Evolutionary conservation across 2,888 invertebrate species (phyloP).

Genomic region (Odiellus spinosus): DNA sequence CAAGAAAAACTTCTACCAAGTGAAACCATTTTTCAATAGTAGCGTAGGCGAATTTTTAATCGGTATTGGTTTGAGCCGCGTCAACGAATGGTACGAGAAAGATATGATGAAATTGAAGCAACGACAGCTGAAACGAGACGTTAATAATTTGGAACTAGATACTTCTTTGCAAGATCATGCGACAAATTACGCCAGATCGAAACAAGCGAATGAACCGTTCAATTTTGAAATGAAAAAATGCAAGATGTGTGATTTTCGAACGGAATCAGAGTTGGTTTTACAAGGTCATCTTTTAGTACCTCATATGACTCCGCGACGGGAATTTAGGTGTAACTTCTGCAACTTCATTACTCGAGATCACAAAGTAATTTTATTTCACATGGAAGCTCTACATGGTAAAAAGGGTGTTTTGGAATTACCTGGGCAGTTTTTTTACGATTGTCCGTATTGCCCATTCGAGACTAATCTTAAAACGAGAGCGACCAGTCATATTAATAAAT

Average conservation of each 20-base stretch:
- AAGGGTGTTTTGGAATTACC: slow-evolving; percentile 68
- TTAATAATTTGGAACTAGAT: slow-evolving; percentile 28
- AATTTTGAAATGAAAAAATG: slow-evolving; percentile 57
- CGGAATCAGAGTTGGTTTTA: slow-evolving; percentile 66
- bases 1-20: not conserved
- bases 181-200: slow-evolving; percentile 47
- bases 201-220: slow-evolving; percentile 68
- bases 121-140: slow-evolving; percentile 52
- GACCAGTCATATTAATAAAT: slow-evolving; percentile 69
- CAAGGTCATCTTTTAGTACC: slow-evolving; percentile 77
- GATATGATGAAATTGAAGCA: slow-evolving; percentile 75
- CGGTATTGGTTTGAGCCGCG: slow-evolving; percentile 75
- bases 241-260: slow-evolving; percentile 73
- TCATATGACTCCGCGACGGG: slow-evolving; percentile 49
- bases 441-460: slow-evolving; percentile 83
- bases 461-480: slow-evolving; percentile 82
- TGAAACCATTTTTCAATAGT: slow-evolving; percentile 54
- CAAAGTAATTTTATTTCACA: slow-evolving; percentile 65
- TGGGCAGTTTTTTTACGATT: slow-evolving; percentile 65
- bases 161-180: slow-evolving; percentile 38
- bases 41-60: slow-evolving; percentile 78
- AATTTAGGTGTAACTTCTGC: slow-evolving; percentile 58
- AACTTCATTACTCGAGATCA: slow-evolving; percentile 62
- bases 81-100: slow-evolving; percentile 83
- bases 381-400: slow-evolving; percentile 75